Evolutionary conservation across 2,888 invertebrate genomes (phyloP).

Genomic region (Trissolcus brochymenae): DNA sequence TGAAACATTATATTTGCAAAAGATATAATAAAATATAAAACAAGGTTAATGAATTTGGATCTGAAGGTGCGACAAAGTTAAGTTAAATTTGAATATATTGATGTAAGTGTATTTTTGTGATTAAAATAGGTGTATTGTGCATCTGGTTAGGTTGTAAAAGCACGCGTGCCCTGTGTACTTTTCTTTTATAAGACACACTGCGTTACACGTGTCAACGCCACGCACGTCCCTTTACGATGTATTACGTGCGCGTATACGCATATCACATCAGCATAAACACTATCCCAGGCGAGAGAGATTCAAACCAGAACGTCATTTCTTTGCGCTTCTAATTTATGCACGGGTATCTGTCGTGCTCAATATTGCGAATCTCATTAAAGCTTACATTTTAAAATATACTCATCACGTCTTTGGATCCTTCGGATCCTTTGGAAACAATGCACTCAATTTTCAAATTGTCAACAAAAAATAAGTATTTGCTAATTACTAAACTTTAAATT

Average conservation of each 20-base stretch:
- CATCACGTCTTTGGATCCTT: no score
- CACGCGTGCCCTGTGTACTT: constrained; percentile 54
- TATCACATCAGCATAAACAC: constrained; percentile 30
- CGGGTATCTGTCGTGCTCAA: constrained; percentile 18
- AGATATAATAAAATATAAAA: no score
- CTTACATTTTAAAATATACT: constrained; percentile 14
- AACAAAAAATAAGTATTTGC: no score
- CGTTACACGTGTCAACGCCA: constrained; percentile 64
- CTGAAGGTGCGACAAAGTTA: no score
- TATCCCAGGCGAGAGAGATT: constrained; percentile 34
- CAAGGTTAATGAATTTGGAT: no score
- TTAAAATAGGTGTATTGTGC: constrained; percentile 7
- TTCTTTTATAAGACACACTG: constrained; percentile 46
- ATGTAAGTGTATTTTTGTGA: no score
- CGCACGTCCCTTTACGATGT: constrained; percentile 64
- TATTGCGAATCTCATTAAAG: constrained; percentile 17
- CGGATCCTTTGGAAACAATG: no score
- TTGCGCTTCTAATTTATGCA: constrained; percentile 16
- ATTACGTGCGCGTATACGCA: constrained; percentile 32
- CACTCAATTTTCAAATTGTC: no score
- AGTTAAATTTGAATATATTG: no score
- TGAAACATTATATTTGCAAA: no score
- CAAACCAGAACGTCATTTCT: constrained; percentile 39
- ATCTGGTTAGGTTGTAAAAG: constrained; percentile 43
- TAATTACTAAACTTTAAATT: no score